phyloP scores from a whole-genome alignment of 2,797 vertebrate species.

The Ficedula albicollis region DNA sequence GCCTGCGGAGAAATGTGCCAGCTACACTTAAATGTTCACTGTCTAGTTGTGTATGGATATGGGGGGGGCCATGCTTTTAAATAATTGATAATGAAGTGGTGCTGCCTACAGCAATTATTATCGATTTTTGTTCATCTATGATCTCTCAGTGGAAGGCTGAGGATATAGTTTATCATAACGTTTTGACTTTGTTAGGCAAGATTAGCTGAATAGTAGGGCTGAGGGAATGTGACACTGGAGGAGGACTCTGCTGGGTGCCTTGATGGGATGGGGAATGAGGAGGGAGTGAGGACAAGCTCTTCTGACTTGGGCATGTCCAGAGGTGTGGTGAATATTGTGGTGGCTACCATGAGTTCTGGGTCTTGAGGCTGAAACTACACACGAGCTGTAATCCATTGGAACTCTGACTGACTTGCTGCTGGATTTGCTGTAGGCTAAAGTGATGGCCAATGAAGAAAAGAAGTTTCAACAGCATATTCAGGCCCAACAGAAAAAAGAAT shows the following conservation, averaged over 20 bases:
- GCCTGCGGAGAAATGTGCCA: neutral
- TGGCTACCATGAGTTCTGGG: neutral
- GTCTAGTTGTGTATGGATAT: neutral
- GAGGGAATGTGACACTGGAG: neutral
- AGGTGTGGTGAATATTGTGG: neutral
- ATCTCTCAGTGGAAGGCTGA: neutral
- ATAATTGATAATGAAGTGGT: conserved; percentile 46
- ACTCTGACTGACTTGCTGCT: neutral
- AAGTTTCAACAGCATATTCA: conserved; percentile 99
- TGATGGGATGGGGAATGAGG: neutral
- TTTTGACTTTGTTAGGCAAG: neutral
- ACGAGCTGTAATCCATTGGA: neutral
- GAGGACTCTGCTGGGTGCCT: neutral
- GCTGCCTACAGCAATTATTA: neutral
- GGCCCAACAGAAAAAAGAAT: conserved; percentile 97
- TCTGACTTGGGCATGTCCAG: neutral
- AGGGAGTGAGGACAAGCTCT: neutral
- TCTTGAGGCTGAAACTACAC: neutral
- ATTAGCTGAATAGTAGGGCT: neutral
- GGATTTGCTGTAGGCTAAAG: conserved; percentile 84
- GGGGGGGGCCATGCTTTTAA: neutral
- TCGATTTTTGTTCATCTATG: neutral
- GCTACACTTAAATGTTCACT: neutral
- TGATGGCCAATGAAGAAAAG: conserved; percentile 95
- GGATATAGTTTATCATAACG: neutral